These are phyloP conservation scores for Muscicapa striata DNA, from an alignment of 2,797 vertebrate species.

Conservation along the genomic window DNA sequence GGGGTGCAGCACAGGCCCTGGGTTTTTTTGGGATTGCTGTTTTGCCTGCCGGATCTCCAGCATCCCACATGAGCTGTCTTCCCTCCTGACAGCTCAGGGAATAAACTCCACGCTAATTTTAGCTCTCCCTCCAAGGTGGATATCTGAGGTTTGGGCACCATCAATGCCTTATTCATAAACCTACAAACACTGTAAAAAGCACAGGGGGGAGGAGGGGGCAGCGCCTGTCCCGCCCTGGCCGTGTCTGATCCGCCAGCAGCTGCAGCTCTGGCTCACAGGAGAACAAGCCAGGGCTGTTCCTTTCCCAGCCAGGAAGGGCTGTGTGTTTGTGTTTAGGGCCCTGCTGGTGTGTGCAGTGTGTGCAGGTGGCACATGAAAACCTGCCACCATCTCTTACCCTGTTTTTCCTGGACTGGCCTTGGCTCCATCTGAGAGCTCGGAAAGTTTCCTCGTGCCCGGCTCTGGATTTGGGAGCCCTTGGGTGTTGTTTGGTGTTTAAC, in stretches of 20 bases:
- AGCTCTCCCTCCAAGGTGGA: constrained; percentile 50
- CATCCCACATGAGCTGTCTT: not conserved
- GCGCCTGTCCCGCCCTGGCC: constrained; percentile 30
- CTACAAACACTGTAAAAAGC: not conserved
- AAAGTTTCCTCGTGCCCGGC: not conserved
- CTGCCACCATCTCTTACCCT: constrained; percentile 23
- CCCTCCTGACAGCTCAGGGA: not conserved
- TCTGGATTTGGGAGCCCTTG: not conserved
- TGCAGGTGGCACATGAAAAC: constrained; percentile 72
- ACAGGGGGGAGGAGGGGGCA: not conserved
- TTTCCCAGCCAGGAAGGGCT: constrained; percentile 63
- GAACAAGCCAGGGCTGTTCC: constrained; percentile 76
- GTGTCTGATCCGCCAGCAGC: constrained; percentile 43
- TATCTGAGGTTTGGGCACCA: constrained; percentile 52
- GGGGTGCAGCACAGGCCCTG: not conserved
- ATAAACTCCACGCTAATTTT: constrained; percentile 64
- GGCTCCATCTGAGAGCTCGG: not conserved
- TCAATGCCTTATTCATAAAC: constrained; percentile 70
- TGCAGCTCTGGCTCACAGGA: constrained; percentile 40
- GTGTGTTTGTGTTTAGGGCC: constrained; percentile 67
- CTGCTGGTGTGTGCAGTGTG: not conserved
- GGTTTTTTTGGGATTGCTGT: not conserved
- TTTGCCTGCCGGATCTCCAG: not conserved
- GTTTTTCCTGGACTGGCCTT: constrained; percentile 60
- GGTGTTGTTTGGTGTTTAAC: not conserved